Base-by-base conservation (phyloP, 1,140 invertebrate genomes). In the Ectropis grisescens region DNA sequence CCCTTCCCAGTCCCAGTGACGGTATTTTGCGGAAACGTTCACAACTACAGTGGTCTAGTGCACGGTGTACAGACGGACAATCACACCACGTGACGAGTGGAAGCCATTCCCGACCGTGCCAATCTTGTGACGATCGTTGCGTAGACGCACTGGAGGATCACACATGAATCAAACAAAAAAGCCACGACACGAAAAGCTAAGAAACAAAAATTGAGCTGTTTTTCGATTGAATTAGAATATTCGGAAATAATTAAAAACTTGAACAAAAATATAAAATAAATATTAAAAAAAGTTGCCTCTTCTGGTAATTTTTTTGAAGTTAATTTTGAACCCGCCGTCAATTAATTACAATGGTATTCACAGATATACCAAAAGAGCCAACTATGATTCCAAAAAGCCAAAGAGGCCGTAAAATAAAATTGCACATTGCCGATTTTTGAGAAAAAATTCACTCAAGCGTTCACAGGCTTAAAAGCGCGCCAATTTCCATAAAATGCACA, bases 61-160 rank as follows among this genome's bases (percentile, higher is more conserved):
- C 16, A 19, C 3, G 16, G 16, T 19, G 16, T 41, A 65, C 57
- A 46, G 45, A 72, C 59, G 46, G 41, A 64, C 61, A 41, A 48
- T 69, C 49, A 61, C 57, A 58, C 55, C 40, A 41, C 31, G 51
- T 64, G 58, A 38, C 37, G 68, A 64, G 58, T 38, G 31, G 39
- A 72, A 74, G 71, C 65, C 67, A 74, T 70, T 61, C 59, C 52
- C 56, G 34, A 25, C 37, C 46, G 58, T 70, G 72, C 68, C 60
- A 70, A 58, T 62, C 52, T 60, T 58, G 70, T 47, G 46, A 53
- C 40, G 51, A 53, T 54, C 29, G 70, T 79, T 75, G 70, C 70
- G 74, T 76, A 55, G 74, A 74, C 70, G 70, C 74, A 75, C 68
- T 70, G 58, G 52, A n/a, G n/a, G n/a, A n/a, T n/a, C n/a, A n/a